Evolutionary conservation across 1,140 invertebrate species (phyloP).

Genomic region (Dermatophagoides farinae): DNA sequence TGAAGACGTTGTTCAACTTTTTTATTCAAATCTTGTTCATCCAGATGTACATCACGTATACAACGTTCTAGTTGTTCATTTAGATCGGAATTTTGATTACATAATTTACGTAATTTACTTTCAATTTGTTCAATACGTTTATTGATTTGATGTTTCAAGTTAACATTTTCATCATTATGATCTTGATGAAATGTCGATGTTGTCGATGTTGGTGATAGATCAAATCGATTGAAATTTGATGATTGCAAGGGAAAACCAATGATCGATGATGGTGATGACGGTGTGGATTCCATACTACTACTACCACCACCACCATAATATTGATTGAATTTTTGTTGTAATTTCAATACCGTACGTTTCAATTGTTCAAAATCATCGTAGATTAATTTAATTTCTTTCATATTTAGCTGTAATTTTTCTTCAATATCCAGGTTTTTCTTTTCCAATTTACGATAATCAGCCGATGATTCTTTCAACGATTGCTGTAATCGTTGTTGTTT

Average conservation of each 20-base stretch:
- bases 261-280: no score
- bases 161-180: not conserved
- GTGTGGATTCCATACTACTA: no score
- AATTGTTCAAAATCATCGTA: not conserved
- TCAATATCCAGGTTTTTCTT: not conserved
- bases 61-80: not conserved
- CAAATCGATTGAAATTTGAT: not conserved
- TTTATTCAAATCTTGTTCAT: not conserved
- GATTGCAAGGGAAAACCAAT: not conserved
- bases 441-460: not conserved
- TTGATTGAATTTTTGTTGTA: no score
- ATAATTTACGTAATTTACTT: no score
- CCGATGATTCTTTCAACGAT: not conserved
- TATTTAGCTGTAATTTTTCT: not conserved
- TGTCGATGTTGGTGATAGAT: not conserved
- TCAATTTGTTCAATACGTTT: no score
- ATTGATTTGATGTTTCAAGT: not conserved
- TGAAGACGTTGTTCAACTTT: not conserved
- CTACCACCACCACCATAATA: no score
- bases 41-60: not conserved
- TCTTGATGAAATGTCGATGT: not conserved
- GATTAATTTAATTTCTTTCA: slow-evolving; percentile 1
- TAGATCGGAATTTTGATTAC: no score
- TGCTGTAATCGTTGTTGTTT: not conserved
- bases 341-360: not conserved